Evolutionary conservation across 2,113 vertebrate genomes (phyloP), one percentile per base, ranked within the genome.

Genomic region (Myiagra hebetior): DNA sequence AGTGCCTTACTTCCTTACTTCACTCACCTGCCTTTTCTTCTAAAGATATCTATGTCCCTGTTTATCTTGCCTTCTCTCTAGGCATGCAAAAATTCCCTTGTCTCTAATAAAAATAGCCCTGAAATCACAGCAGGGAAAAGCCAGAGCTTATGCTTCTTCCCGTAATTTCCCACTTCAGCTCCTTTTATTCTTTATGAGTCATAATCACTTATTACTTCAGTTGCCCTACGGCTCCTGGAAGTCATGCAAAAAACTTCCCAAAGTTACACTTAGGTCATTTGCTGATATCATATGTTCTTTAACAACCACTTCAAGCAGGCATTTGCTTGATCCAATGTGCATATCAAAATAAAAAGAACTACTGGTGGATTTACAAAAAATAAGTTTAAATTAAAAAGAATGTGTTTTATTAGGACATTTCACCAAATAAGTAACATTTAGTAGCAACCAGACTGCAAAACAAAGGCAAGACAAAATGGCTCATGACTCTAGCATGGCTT

Each of bases 121-220:
- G 82, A 87, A 95, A 84, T 89, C 89, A 93, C 67, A 89, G 70
- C 80, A 55, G 46, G 62, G 53, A 69, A 95, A 91, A 95, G 79
- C 60, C 89, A 94, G 13, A 60, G 62, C 70, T 96, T 94, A 56
- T 3, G 15, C 41, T 87, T 49, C 93, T 94, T 93, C 77, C 91
- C 9, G 46, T 83, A 93, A 97, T 94, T 83, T 96, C 91, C 74
- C 63, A 72, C 74, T 94, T 64, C n/a, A 42, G 44, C 67, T 96
- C 31, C 74, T 85, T 94, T 93, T 85, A 87, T 68, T 68, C 46
- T 63, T 85, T 50, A 85, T 97, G 93, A 96, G 53, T 91, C 94
- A 91, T 85, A 62, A 86, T 53, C 7, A 4, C 65, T 85, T 89
- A 81, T 60, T 91, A 93, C 67, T 91, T 91, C 77, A 85, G 65